Percentiles rank a stretch among this genome's conserved stretches.
phyloP scores from a whole-genome alignment of 35 echinoderm and acorn worm genomes.

The Ptychodera flava region DNA sequence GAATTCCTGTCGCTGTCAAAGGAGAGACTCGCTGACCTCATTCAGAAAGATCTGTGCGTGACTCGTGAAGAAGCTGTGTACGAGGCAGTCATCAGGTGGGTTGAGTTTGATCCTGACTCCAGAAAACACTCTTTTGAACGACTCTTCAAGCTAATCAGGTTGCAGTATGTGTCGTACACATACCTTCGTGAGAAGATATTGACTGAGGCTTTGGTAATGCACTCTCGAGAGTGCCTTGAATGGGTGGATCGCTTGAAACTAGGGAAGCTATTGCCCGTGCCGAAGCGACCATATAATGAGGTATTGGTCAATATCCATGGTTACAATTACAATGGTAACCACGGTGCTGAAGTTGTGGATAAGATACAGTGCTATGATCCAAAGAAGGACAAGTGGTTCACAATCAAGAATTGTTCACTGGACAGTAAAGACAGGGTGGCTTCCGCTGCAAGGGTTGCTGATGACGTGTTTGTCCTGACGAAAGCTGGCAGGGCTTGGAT shows the following conservation, averaged over 20 bases:
- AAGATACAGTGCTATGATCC: neutral
- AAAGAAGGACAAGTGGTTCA: neutral
- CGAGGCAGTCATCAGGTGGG: neutral
- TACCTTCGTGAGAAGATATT: neutral
- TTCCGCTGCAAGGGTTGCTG: neutral
- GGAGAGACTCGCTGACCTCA: neutral
- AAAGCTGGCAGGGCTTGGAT: neutral
- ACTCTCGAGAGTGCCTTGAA: neutral
- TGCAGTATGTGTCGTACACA: neutral
- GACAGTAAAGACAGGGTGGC: neutral
- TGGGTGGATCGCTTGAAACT: neutral
- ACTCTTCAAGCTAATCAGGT: neutral
- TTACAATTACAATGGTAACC: neutral
- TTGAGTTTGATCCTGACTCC: neutral
- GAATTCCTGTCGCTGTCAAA: neutral
- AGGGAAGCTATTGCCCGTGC: neutral
- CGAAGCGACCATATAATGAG: neutral
- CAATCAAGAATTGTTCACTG: neutral
- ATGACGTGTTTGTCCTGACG: neutral
- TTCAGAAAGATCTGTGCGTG: neutral
- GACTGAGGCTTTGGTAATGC: neutral
- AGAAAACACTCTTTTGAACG: neutral
- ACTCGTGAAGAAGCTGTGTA: neutral
- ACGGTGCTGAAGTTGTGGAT: neutral
- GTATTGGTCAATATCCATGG: neutral